phyloP scores from a whole-genome alignment of 2,797 vertebrate genomes.

The Artibeus lituratus region DNA sequence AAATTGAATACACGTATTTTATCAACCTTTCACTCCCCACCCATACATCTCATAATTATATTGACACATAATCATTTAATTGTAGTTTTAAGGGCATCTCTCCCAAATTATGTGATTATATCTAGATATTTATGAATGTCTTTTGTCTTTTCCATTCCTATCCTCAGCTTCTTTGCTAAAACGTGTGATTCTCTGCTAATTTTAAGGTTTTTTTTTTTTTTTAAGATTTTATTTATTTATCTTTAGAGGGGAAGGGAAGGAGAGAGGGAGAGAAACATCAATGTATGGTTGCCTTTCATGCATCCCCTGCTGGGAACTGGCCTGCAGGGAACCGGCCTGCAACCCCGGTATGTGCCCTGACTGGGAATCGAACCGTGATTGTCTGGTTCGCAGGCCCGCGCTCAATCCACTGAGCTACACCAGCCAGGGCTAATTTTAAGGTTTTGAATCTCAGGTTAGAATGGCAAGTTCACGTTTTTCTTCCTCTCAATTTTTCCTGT shows the following conservation, averaged over 20 bases:
- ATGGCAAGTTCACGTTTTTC: neutral
- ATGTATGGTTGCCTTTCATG: too few relatives aligned
- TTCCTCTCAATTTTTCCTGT: conserved; percentile 28
- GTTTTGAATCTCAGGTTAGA: conserved; percentile 5
- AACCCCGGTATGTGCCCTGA: too few relatives aligned
- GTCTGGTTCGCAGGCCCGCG: too few relatives aligned
- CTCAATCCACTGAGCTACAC: too few relatives aligned
- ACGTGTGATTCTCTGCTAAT: neutral
- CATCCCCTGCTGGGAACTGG: too few relatives aligned
- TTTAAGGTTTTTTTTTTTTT: conserved; percentile 37
- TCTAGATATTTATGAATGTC: neutral
- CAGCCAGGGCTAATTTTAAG: conserved; percentile 27
- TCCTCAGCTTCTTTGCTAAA: neutral
- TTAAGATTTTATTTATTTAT: too few relatives aligned
- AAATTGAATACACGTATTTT: neutral
- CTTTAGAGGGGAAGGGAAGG: too few relatives aligned
- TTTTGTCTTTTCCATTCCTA: neutral
- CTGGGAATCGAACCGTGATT: too few relatives aligned
- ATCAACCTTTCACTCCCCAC: neutral
- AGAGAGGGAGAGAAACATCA: too few relatives aligned
- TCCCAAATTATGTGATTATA: neutral
- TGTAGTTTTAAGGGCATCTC: neutral
- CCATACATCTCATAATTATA: neutral
- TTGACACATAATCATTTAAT: neutral
- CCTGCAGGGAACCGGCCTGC: too few relatives aligned